Conservation (phyloP, 1,140 invertebrate genomes). For the Nixonia krombeini region DNA sequence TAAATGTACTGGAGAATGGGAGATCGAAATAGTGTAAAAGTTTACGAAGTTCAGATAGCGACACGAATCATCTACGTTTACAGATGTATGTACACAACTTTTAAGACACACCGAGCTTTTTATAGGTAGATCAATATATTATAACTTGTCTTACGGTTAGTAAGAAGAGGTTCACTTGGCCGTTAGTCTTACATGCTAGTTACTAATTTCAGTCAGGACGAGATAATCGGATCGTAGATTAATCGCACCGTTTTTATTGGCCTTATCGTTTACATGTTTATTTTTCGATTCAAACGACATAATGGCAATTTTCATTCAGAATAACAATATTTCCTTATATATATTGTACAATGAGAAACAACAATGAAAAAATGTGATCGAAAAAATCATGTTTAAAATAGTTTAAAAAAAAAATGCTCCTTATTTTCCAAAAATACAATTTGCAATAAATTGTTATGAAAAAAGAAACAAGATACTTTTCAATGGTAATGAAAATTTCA, state of each 20-base stretch:
- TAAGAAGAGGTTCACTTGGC: constrained; percentile 36
- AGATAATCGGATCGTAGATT: constrained; percentile 16
- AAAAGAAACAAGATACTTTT: too few relatives aligned
- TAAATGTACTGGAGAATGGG: constrained; percentile 13
- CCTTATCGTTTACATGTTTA: too few relatives aligned
- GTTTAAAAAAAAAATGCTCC: too few relatives aligned
- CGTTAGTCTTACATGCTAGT: constrained; percentile 26
- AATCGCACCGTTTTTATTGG: constrained; percentile 4
- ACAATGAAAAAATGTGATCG: too few relatives aligned
- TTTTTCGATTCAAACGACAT: too few relatives aligned
- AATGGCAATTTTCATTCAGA: too few relatives aligned
- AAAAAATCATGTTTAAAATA: too few relatives aligned
- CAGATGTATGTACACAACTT: constrained; percentile 40
- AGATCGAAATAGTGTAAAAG: constrained; percentile 23
- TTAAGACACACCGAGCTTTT: constrained; percentile 37
- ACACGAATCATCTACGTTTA: constrained; percentile 21
- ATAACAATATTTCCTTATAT: too few relatives aligned
- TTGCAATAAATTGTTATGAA: too few relatives aligned
- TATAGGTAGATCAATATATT: constrained; percentile 4
- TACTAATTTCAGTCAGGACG: constrained; percentile 23
- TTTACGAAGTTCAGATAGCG: constrained; percentile 1
- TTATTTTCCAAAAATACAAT: too few relatives aligned
- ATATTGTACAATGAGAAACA: too few relatives aligned
- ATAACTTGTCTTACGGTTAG: constrained; percentile 26
- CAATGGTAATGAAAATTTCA: too few relatives aligned